Evolutionary conservation across 2,888 invertebrate genomes (phyloP).

Genomic region (Nemoura dubitans): DNA sequence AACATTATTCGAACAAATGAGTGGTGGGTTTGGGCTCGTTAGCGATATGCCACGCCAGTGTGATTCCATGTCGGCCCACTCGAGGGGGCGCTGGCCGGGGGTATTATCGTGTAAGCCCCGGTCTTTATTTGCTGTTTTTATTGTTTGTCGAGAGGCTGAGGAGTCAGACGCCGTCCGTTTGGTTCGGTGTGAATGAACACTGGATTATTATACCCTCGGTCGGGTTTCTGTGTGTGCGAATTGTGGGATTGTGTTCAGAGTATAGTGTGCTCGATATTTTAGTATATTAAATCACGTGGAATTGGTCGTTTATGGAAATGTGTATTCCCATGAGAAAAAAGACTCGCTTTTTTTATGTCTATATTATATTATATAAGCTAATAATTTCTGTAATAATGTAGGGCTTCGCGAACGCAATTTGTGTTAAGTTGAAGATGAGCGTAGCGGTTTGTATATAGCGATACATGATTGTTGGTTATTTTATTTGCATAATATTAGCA

Average conservation of each 20-base stretch:
- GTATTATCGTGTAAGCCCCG: not conserved
- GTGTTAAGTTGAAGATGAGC: no score
- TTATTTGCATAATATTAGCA: no score
- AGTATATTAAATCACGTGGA: not conserved
- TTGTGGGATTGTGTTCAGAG: not conserved
- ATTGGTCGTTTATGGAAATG: not conserved
- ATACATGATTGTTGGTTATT: no score
- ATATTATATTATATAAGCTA: no score
- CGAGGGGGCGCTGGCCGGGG: not conserved
- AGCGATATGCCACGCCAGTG: not conserved
- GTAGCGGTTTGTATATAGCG: no score
- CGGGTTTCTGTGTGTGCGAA: not conserved
- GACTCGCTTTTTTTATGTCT: not conserved
- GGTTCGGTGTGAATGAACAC: not conserved
- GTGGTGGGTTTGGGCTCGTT: not conserved
- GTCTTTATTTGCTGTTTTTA: not conserved
- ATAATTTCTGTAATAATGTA: no score
- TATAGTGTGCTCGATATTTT: no score
- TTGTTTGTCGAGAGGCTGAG: not conserved
- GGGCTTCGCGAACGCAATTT: no score
- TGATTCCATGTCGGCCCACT: not conserved
- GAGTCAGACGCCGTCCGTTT: no score
- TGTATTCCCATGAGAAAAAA: not conserved
- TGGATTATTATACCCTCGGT: not conserved
- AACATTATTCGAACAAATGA: constrained; percentile 32